Conservation (phyloP, 92 coral and sea anemone species). For the Palythoa caribaeorum region DNA sequence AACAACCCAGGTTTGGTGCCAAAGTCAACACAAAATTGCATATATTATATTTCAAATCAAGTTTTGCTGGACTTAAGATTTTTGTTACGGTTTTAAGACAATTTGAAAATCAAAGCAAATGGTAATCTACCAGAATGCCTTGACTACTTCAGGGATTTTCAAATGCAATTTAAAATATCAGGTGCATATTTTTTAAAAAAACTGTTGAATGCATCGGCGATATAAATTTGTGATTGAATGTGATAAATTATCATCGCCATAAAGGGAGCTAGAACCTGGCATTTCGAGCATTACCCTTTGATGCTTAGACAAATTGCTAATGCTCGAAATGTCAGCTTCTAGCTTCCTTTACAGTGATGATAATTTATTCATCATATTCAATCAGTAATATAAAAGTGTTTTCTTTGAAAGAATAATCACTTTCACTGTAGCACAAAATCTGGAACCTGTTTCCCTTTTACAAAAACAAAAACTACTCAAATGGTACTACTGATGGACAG, state of each 20-base stretch:
- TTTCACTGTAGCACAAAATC: constrained; percentile 3
- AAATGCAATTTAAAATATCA: constrained; percentile 1
- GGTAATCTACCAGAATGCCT: neutral
- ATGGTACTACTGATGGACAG: constrained; percentile 68
- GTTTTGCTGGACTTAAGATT: neutral
- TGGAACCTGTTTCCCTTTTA: constrained; percentile 3
- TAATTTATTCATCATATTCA: constrained; percentile 1
- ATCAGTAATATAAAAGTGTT: constrained; percentile 4
- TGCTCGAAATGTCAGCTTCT: neutral
- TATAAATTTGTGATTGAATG: constrained; percentile 1
- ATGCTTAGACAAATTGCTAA: neutral
- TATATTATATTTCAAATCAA: neutral
- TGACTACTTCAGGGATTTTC: constrained; percentile 1
- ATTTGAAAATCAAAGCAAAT: constrained; percentile 1
- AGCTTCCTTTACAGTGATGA: constrained; percentile 7
- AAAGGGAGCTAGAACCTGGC: neutral
- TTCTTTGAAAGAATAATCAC: neutral
- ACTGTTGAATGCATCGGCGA: neutral
- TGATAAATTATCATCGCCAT: neutral
- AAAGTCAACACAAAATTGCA: neutral
- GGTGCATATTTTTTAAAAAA: neutral
- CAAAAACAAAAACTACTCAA: constrained; percentile 39
- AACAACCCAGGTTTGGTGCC: constrained; percentile 6
- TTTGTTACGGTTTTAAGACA: neutral
- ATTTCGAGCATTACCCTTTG: neutral